Evolutionary conservation across 2,888 invertebrate species (phyloP).

Genomic region (Scaptodrosophila latifasciaeformis): DNA sequence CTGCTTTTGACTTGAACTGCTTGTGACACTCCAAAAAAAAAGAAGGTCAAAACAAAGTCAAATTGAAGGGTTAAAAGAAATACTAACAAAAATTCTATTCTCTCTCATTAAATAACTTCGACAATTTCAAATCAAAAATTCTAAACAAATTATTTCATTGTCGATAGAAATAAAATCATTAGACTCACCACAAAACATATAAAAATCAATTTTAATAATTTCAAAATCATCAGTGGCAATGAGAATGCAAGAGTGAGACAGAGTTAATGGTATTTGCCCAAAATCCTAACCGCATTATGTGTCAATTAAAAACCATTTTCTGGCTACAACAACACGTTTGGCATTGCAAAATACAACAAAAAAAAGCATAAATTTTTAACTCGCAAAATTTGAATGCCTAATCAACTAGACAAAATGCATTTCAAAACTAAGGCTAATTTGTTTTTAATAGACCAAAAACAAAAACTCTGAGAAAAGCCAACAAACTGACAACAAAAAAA

Average conservation of each 20-base stretch:
- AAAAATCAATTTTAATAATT: not conserved
- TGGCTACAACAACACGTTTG: conserved; percentile 26
- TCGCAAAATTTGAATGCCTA: conserved; percentile 28
- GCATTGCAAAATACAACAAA: conserved; percentile 21
- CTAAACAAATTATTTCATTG: too few species aligned
- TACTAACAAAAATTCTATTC: too few species aligned
- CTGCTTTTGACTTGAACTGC: too few species aligned
- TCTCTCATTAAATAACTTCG: too few species aligned
- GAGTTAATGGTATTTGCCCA: too few species aligned
- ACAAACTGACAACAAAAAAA: conserved; percentile 20
- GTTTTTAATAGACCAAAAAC: conserved; percentile 55
- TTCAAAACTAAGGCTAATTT: conserved; percentile 60
- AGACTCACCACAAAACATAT: not conserved
- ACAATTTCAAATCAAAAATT: too few species aligned
- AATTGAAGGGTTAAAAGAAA: too few species aligned
- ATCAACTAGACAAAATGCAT: conserved; percentile 26
- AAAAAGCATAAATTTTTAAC: conserved; percentile 26
- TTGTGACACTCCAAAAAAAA: too few species aligned
- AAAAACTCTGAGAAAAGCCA: conserved; percentile 5
- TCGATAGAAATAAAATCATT: not conserved
- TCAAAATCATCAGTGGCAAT: too few species aligned
- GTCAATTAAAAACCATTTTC: conserved; percentile 66
- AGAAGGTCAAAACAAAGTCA: too few species aligned
- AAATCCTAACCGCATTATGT: conserved; percentile 53
- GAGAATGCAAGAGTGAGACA: too few species aligned